phyloP scores from a whole-genome alignment of 2,888 invertebrate genomes.

The Pseudococcus longispinus region DNA sequence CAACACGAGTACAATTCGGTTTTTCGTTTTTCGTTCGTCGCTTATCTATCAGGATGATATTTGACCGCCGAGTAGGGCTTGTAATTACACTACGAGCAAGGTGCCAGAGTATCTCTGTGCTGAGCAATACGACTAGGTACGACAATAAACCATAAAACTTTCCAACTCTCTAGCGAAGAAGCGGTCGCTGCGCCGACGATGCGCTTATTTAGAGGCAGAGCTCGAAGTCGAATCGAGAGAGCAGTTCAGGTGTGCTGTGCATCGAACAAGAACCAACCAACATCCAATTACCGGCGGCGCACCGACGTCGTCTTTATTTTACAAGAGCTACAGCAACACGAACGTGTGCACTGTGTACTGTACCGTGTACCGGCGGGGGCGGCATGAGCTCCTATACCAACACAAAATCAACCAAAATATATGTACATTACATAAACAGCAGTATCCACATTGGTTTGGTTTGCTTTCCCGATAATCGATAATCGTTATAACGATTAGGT shows the following conservation, averaged over 20 bases:
- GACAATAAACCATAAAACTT: neutral
- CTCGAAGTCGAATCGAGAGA: neutral
- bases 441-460: neutral
- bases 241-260: conserved; percentile 10
- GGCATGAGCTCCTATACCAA: neutral
- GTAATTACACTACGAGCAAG: neutral
- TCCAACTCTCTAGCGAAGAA: neutral
- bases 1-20: neutral
- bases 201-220: neutral
- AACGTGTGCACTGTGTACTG: neutral
- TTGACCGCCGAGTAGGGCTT: neutral
- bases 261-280: conserved; percentile 32
- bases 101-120: neutral
- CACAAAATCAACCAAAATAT: neutral
- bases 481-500: neutral
- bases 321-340: neutral
- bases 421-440: neutral
- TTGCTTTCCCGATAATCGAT: neutral
- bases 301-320: neutral
- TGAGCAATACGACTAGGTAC: neutral
- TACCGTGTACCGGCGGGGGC: neutral
- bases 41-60: neutral
- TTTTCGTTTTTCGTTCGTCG: neutral
- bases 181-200: neutral
- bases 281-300: conserved; percentile 4